Evolutionary conservation across 2,113 vertebrate genomes (phyloP), one percentile per base, ranked within the genome.

Genomic region (Syrrhaptes paradoxus): DNA sequence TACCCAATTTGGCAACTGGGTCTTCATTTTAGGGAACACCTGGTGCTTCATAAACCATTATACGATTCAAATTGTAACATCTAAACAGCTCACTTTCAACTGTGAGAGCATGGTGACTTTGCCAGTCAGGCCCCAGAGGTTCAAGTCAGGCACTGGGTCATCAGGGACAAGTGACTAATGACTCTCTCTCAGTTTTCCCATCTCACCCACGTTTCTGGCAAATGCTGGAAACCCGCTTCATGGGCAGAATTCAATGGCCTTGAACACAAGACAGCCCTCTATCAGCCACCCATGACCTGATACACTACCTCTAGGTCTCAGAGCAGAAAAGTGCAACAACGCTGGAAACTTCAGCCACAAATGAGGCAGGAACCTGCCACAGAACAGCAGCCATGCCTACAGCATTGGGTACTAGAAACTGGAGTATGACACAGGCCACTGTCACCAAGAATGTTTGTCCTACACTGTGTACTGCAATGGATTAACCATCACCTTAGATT

Each of bases 181-280:
- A 57, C 7, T 5, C 8, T 31, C 8, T 52, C 36, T 55, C 43
- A 29, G 41, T 61, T 74, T 36, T 71, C 25, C 55, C 46, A 49
- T 22, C 21, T 70, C 16, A 38, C 43, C 41, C 17, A n/a, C 0
- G 0, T 15, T 49, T 72, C 49, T 68, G 48, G 15, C 29, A 43
- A 85, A 88, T 57, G 49, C 38, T 72, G 62, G 15, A 41, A 95
- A 46, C 10, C 6, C 25, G 13, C 36, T 18, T 13, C 66, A 54
- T 1, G 1, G 19, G 15, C 18, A 57, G 45, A 16, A 48, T 28
- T 29, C 48, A 51, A 2, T 4, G 21, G 29, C 49, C 26, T 43
- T 43, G 46, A 57, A 32, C 8, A 19, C 1, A 21, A 61, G 10
- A 28, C 32, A 46, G 41, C 32, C 10, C 41, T 51, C 19, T 19